These are phyloP conservation scores for Melanostigma gelatinosum DNA, from an alignment of 2,113 vertebrate genomes.

Conservation along the genomic window DNA sequence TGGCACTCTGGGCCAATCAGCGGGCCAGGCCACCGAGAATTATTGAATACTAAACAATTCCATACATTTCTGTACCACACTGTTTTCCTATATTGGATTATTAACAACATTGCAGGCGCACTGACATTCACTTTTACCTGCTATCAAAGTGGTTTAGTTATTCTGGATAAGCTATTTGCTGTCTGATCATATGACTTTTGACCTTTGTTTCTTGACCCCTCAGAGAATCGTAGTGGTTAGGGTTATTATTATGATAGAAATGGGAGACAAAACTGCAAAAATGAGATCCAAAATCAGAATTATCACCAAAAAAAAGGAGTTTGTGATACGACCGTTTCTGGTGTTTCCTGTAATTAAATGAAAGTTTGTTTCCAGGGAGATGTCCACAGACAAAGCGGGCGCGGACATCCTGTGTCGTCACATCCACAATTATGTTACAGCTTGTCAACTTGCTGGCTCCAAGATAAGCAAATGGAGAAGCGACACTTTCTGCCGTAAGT, in stretches of 20 bases:
- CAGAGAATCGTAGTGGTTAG: not conserved
- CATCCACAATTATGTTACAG: constrained; percentile 31
- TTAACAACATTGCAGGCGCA: not conserved
- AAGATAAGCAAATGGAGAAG: constrained; percentile 36
- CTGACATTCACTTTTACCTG: not conserved
- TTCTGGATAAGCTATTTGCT: not conserved
- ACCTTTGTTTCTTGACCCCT: not conserved
- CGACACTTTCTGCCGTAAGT: constrained; percentile 42
- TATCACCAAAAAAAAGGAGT: not conserved
- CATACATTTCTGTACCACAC: not conserved
- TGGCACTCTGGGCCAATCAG: too few relatives aligned
- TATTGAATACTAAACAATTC: not conserved
- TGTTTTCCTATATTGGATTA: not conserved
- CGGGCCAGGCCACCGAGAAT: not conserved
- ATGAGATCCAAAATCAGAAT: not conserved
- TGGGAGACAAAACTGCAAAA: not conserved
- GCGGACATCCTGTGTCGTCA: constrained; percentile 6
- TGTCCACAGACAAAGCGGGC: not conserved
- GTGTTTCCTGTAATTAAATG: not conserved
- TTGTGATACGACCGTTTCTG: not conserved
- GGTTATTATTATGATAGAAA: not conserved
- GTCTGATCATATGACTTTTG: not conserved
- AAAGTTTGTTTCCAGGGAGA: constrained; percentile 27
- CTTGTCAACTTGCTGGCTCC: constrained; percentile 41
- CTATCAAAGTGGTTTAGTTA: not conserved